Conservation (phyloP, 2,888 invertebrate species). For the Thelaira solivaga region DNA sequence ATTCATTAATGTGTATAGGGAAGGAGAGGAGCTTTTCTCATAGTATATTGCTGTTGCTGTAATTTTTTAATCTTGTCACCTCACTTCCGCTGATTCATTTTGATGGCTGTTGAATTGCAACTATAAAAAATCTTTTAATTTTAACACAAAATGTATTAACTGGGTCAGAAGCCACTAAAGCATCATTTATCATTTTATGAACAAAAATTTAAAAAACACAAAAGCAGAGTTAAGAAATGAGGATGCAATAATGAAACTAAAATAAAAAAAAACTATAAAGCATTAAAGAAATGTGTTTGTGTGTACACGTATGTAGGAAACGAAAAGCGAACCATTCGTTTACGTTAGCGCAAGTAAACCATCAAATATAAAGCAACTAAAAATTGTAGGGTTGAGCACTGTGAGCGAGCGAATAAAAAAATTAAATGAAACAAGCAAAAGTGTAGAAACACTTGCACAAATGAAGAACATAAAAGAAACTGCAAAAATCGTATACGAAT, state of each 20-base stretch:
- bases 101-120: slow-evolving; percentile 16
- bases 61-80: slow-evolving; percentile 14
- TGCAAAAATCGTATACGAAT: slow-evolving; percentile 11
- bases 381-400: slow-evolving; percentile 47
- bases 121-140: slow-evolving; percentile 68
- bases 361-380: slow-evolving; percentile 58
- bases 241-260: neutral
- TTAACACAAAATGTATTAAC: slow-evolving; percentile 72
- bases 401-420: neutral
- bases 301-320: no score
- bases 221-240: slow-evolving; percentile 8
- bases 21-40: no score
- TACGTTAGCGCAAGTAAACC: slow-evolving; percentile 52
- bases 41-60: slow-evolving; percentile 1
- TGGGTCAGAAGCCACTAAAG: slow-evolving; percentile 76
- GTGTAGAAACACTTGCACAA: slow-evolving; percentile 15
- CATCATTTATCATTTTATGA: slow-evolving; percentile 73
- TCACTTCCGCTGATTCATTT: slow-evolving; percentile 14
- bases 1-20: no score
- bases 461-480: slow-evolving; percentile 5
- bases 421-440: slow-evolving; percentile 9
- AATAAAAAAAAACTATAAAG: slow-evolving; percentile 28
- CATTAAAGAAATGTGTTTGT: slow-evolving; percentile 16
- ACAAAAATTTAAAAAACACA: slow-evolving; percentile 18
- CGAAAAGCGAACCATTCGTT: slow-evolving; percentile 43